Percentiles rank a stretch among this genome's conserved stretches.
These are phyloP conservation scores for Plodia interpunctella DNA, from an alignment of 1,140 invertebrate genomes.

Conservation along the genomic window DNA sequence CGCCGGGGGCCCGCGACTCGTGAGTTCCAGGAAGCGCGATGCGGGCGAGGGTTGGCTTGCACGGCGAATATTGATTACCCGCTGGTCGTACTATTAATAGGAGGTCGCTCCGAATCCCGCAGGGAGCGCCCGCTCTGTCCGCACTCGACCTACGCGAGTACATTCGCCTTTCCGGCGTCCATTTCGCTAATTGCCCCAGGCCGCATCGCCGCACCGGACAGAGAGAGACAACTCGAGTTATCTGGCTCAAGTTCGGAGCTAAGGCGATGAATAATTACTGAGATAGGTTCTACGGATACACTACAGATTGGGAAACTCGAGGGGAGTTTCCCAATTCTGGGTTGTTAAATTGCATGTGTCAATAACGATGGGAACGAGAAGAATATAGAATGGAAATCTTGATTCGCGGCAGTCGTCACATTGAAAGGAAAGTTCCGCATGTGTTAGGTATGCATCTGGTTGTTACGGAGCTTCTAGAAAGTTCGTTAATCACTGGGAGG, in stretches of 20 bases:
- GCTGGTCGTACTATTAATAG: constrained; percentile 52
- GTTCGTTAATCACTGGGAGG: constrained; percentile 28
- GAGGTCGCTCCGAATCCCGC: constrained; percentile 28
- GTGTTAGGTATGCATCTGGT: constrained; percentile 1
- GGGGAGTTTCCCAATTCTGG: background rate
- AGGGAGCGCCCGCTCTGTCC: constrained; percentile 30
- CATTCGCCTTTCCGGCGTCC: constrained; percentile 51
- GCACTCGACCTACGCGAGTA: constrained; percentile 29
- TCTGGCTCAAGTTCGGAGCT: constrained; percentile 2
- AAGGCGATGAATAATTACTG: constrained; percentile 9
- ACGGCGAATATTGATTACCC: constrained; percentile 59
- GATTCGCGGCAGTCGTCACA: background rate
- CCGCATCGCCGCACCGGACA: constrained; percentile 28
- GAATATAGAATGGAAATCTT: background rate
- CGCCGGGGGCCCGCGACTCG: constrained; percentile 43
- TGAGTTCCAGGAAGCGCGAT: constrained; percentile 52
- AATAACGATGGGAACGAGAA: background rate
- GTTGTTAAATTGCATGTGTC: background rate
- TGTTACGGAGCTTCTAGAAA: constrained; percentile 28
- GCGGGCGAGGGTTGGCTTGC: constrained; percentile 44
- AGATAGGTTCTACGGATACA: no score
- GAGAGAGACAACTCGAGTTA: constrained; percentile 14
- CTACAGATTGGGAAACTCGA: background rate
- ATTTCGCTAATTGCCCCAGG: constrained; percentile 56
- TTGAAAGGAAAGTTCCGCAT: constrained; percentile 8